Conservation (phyloP, 1,140 invertebrate species). For the Apis florea region DNA sequence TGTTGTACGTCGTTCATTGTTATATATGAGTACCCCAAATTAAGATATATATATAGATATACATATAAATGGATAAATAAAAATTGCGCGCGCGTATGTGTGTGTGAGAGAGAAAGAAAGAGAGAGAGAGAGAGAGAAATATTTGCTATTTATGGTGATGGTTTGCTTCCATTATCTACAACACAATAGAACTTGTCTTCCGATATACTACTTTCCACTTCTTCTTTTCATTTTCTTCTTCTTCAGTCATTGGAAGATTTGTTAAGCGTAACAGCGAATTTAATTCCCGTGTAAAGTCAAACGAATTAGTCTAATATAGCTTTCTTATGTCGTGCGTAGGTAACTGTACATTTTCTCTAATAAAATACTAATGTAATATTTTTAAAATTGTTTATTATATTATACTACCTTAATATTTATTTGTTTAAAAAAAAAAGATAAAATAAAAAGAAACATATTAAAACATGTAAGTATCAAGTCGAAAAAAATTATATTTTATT, state of each 20-base stretch:
- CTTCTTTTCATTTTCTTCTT: slow-evolving; percentile 59
- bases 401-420: too few relatives aligned
- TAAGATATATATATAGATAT: slow-evolving; percentile 19
- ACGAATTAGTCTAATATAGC: slow-evolving; percentile 78
- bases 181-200: slow-evolving; percentile 55
- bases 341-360: slow-evolving; percentile 80
- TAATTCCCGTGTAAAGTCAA: slow-evolving; percentile 78
- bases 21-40: slow-evolving; percentile 41
- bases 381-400: slow-evolving; percentile 39
- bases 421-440: too few relatives aligned
- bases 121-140: background rate
- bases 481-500: background rate
- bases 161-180: slow-evolving; percentile 73
- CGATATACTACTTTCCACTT: slow-evolving; percentile 49
- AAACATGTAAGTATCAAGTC: background rate
- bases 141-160: slow-evolving; percentile 76
- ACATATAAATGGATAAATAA: slow-evolving; percentile 42
- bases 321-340: slow-evolving; percentile 76
- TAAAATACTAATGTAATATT: slow-evolving; percentile 77
- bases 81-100: too few relatives aligned
- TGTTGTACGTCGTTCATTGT: slow-evolving; percentile 34
- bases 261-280: slow-evolving; percentile 74
- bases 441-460: background rate
- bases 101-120: too few relatives aligned
- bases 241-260: slow-evolving; percentile 80